phyloP scores from a whole-genome alignment of 2,797 vertebrate genomes.

The Manis javanica region DNA sequence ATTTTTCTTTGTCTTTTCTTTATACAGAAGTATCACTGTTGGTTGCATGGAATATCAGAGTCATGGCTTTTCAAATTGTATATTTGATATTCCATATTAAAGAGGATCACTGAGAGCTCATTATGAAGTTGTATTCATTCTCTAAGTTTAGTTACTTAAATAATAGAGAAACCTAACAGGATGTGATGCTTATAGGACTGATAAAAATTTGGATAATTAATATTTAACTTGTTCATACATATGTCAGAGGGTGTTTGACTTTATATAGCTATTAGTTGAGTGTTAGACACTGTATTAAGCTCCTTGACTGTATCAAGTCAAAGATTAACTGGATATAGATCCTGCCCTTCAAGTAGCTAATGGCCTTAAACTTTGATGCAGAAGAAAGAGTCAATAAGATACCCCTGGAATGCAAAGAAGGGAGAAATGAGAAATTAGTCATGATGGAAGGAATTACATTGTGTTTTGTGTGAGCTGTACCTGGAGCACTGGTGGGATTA shows the following conservation, averaged over 20 bases:
- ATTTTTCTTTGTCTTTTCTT: not conserved
- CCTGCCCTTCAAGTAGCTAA: not conserved
- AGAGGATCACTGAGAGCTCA: not conserved
- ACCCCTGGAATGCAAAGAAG: not conserved
- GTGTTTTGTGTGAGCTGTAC: not conserved
- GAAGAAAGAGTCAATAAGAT: not conserved
- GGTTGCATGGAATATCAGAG: not conserved
- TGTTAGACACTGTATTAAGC: not conserved
- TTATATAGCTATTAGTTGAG: not conserved
- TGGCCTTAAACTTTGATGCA: not conserved
- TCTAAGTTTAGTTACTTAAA: slow-evolving; percentile 20
- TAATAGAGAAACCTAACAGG: not conserved
- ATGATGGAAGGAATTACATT: not conserved
- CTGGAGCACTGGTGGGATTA: not conserved
- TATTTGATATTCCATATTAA: not conserved
- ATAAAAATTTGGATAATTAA: not conserved
- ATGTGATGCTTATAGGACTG: not conserved
- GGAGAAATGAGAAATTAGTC: not conserved
- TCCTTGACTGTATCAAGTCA: not conserved
- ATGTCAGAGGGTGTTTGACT: not conserved
- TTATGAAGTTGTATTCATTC: not conserved
- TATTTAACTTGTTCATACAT: not conserved
- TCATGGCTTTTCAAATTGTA: not conserved
- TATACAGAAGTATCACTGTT: not conserved
- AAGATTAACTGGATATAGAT: slow-evolving; percentile 2